Base-by-base conservation (phyloP, 2,888 invertebrate genomes). In the Mesorhabditis belari region DNA sequence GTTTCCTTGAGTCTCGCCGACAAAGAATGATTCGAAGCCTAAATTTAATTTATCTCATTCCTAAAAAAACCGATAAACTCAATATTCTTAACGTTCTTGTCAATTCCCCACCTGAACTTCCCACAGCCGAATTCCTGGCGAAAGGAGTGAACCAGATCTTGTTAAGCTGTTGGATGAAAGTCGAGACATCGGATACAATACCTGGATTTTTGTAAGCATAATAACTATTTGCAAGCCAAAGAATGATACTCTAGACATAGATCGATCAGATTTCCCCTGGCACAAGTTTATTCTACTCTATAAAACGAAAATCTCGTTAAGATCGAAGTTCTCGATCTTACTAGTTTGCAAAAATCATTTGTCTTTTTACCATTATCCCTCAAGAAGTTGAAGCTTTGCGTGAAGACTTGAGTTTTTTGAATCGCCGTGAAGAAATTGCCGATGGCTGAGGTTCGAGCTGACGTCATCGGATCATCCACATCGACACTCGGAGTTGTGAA, bases 11-110 rank as follows among this genome's bases (percentile, higher is more conserved):
- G 62, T 61, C 55, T 73, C 74, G 49, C 76, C 76, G 24, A 67
- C 65, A 52, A 75, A 76, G 2, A 75, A 69, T 27, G 69, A 65
- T 44, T 75, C 67, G 66, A 76, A 76, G 23, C 74, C 76, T 62
- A 60, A 55, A 44, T 49, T 9, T 17, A 50, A n/a, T 17, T 25
- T n/a, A n/a, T n/a, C n/a, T n/a, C n/a, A n/a, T n/a, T n/a, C n/a
- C 1, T 58, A 5, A 1, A 24, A 27, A 27, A 25, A 2, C 2
- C 23, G 5, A 19, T 12, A 35, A 55, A 3, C 54, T 55, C 44
- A 54, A 54, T 3, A 1, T n/a, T n/a, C n/a, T n/a, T n/a, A n/a
- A n/a, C n/a, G n/a, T n/a, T n/a, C n/a, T n/a, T n/a, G n/a, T n/a
- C 4, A 50, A 50, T 19, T 53, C 5, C 56, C n/a, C 12, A 67